Percentiles rank a stretch among this genome's conserved stretches.
Conservation (phyloP, 2,888 invertebrate species). For the Cheilosia urbana region DNA sequence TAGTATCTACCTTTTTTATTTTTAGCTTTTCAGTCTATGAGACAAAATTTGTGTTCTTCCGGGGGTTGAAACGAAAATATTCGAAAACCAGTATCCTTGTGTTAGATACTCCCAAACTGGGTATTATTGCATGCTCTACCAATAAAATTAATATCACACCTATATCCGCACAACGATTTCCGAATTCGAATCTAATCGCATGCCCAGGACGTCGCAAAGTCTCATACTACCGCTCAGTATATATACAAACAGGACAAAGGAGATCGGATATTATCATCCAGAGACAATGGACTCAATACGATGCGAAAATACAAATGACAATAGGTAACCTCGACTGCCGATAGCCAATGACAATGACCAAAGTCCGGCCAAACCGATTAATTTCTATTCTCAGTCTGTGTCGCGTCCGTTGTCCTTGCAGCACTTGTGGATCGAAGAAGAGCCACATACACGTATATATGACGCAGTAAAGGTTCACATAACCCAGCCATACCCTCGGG, state of each 20-base stretch:
- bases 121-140: no score
- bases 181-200: constrained; percentile 53
- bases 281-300: constrained; percentile 65
- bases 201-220: constrained; percentile 5
- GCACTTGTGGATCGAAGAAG: neutral
- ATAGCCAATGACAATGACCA: constrained; percentile 46
- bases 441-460: constrained; percentile 36
- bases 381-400: constrained; percentile 61
- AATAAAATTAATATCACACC: neutral
- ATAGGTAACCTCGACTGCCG: constrained; percentile 41
- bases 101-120: no score
- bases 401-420: neutral
- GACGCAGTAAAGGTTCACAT: constrained; percentile 29
- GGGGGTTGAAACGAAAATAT: no score
- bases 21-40: no score
- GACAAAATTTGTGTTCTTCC: no score
- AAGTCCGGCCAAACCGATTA: constrained; percentile 72
- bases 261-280: constrained; percentile 72
- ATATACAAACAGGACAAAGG: constrained; percentile 67
- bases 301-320: constrained; percentile 62
- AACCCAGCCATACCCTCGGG: constrained; percentile 52
- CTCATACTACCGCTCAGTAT: neutral
- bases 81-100: no score
- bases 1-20: no score
- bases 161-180: constrained; percentile 41